phyloP scores from a whole-genome alignment of 1,140 invertebrate genomes.

The Dendrolimus kikuchii region DNA sequence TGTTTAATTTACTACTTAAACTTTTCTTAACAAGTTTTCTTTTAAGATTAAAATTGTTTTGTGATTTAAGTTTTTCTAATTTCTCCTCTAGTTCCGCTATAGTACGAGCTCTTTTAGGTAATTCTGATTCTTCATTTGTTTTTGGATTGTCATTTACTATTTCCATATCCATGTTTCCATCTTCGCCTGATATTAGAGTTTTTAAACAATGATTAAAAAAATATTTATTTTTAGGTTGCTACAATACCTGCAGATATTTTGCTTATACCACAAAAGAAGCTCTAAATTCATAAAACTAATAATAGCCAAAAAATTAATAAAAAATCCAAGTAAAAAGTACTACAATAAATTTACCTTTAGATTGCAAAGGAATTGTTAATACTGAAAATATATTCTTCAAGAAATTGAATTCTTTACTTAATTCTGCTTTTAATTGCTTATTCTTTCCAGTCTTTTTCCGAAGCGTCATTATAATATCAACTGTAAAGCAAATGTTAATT shows the following conservation, averaged over 20 bases:
- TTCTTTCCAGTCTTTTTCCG: slow-evolving; percentile 36
- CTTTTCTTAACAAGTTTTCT: slow-evolving; percentile 60
- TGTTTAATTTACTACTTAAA: slow-evolving; percentile 55
- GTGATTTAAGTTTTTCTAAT: slow-evolving; percentile 54
- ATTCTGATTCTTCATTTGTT: slow-evolving; percentile 26
- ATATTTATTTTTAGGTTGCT: too few species aligned
- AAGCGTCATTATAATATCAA: slow-evolving; percentile 23
- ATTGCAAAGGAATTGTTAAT: slow-evolving; percentile 35
- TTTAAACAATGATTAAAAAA: too few species aligned
- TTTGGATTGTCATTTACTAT: slow-evolving; percentile 26
- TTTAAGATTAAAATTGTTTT: slow-evolving; percentile 56
- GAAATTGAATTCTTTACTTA: slow-evolving; percentile 48
- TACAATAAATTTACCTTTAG: slow-evolving; percentile 29
- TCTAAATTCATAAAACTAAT: not conserved
- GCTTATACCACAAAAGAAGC: slow-evolving; percentile 12
- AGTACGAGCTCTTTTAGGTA: slow-evolving; percentile 36
- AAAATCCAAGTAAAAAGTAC: not conserved
- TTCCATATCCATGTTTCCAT: slow-evolving; percentile 45
- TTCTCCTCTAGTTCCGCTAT: slow-evolving; percentile 58
- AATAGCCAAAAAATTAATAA: not conserved
- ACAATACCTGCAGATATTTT: slow-evolving; percentile 1
- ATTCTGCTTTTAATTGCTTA: slow-evolving; percentile 38
- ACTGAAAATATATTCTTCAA: slow-evolving; percentile 51
- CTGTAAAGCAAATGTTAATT: too few species aligned
- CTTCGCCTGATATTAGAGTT: slow-evolving; percentile 27